Evolutionary conservation across 1,140 invertebrate species (phyloP), one percentile per base, ranked within the genome.

Genomic region (Anagrus nilaparvatae): DNA sequence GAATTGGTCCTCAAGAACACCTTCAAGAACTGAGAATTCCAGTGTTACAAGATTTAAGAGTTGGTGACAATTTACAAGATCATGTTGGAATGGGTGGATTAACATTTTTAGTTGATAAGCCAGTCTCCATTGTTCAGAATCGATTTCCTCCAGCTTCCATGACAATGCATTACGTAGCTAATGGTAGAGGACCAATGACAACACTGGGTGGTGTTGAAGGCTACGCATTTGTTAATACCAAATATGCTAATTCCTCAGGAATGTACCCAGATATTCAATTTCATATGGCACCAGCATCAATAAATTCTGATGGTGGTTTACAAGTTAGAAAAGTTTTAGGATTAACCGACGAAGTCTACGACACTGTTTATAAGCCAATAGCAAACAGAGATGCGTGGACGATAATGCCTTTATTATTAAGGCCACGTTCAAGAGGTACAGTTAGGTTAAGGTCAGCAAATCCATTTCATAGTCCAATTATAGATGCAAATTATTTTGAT

Each of bases 401-500:
- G 0, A 79, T 90, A 37, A 83, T 89, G 72, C 87, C 86, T 2
- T 63, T 89, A 12, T 60, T 90, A 3, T 61, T 93, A 19, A 65
- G 89, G 3, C 89, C 90, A 0, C 76, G 77, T 49, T 91, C 87
- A 1, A 61, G 79, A 34, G 91, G 91, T 5, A 80, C 77, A 37
- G 74, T 95, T 0, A 71, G 77, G 42, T 59, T 95, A 6, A 70
- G 71, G 39, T 82, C 75, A 29, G 75, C 76, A 0, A 84, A 95
- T 67, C 93, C 93, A 1, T 85, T 83, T 43, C 75, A 84, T 13
- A 81, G 82, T 54, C 93, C 93, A 0, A 57, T 82, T 8, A 88
- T 97, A 46, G 77, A 94, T 64, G 84, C 93, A 4, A 89, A 92
- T 53, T 94, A 93, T 55, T 85, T 93, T 42, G 74, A 78, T 34